Percentiles rank a stretch among this genome's conserved stretches.
phyloP scores from a whole-genome alignment of 1,140 invertebrate species.

The Pinna nobilis region DNA sequence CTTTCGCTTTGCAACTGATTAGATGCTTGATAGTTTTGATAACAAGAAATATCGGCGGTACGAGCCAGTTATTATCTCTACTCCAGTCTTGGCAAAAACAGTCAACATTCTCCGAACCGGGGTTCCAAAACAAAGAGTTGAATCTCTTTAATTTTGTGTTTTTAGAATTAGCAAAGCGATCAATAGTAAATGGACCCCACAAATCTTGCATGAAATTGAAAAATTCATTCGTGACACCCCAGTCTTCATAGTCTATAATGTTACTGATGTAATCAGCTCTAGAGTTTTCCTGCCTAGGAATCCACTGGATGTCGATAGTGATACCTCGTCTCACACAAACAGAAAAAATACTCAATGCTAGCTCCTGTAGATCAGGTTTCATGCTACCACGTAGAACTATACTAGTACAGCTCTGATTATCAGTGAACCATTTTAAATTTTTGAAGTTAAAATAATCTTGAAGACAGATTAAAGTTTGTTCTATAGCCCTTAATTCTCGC shows the following conservation, averaged over 20 bases:
- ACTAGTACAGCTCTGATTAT: slow-evolving; percentile 8
- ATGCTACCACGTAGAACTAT: slow-evolving; percentile 14
- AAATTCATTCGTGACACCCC: slow-evolving; percentile 2
- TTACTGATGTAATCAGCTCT: slow-evolving; percentile 22
- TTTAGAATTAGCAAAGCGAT: slow-evolving; percentile 19
- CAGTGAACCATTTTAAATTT: background rate
- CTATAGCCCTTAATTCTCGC: slow-evolving; percentile 10
- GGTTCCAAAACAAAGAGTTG: slow-evolving; percentile 33
- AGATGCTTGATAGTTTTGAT: slow-evolving; percentile 22
- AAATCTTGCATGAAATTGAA: slow-evolving; percentile 21
- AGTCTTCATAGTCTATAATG: slow-evolving; percentile 25
- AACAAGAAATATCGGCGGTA: slow-evolving; percentile 13
- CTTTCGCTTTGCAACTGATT: slow-evolving; percentile 13
- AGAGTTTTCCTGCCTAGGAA: slow-evolving; percentile 13
- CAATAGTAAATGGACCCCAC: slow-evolving; percentile 25
- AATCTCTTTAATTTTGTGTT: slow-evolving; percentile 17
- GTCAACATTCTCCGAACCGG: slow-evolving; percentile 25
- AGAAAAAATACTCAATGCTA: slow-evolving; percentile 11
- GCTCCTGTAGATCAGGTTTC: slow-evolving; percentile 7
- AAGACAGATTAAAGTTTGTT: background rate
- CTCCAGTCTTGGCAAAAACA: slow-evolving; percentile 30
- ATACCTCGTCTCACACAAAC: slow-evolving; percentile 2
- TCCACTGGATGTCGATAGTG: slow-evolving; percentile 8
- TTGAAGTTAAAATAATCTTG: background rate
- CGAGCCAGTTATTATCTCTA: slow-evolving; percentile 34